phyloP scores from a whole-genome alignment of 1,140 invertebrate genomes.

The Helicoverpa armigera region DNA sequence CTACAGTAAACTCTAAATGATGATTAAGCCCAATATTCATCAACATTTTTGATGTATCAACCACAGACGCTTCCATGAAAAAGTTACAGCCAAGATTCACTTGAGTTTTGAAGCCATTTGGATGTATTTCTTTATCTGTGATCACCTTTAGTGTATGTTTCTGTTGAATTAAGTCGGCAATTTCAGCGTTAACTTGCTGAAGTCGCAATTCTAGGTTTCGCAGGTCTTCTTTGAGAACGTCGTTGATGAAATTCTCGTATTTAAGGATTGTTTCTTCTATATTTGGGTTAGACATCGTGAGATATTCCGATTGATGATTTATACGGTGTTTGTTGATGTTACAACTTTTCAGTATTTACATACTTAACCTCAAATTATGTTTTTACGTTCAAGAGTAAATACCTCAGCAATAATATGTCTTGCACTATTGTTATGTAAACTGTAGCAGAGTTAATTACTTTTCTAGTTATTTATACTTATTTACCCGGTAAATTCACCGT shows the following conservation, averaged over 20 bases:
- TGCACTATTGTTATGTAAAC: too few relatives aligned
- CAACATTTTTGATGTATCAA: constrained; percentile 89
- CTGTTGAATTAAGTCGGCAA: constrained; percentile 92
- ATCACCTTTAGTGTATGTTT: constrained; percentile 89
- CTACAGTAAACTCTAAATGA: constrained; percentile 91
- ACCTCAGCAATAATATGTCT: too few relatives aligned
- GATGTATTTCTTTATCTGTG: constrained; percentile 82
- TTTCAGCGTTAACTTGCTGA: constrained; percentile 89
- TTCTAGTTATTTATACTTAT: too few relatives aligned
- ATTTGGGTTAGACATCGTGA: constrained; percentile 61
- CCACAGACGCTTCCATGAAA: constrained; percentile 91
- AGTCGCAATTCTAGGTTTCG: constrained; percentile 87
- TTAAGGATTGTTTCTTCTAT: constrained; percentile 67
- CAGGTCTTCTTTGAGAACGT: constrained; percentile 89
- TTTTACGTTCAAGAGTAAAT: not conserved
- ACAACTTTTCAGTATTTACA: not conserved
- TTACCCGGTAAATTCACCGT: too few relatives aligned
- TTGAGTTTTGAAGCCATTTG: constrained; percentile 91
- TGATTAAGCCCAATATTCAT: constrained; percentile 92
- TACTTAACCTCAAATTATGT: constrained; percentile 38
- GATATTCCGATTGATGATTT: not conserved
- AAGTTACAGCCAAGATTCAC: constrained; percentile 93
- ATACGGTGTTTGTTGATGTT: too few relatives aligned
- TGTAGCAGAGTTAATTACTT: too few relatives aligned
- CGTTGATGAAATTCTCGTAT: constrained; percentile 88